phyloP scores from a whole-genome alignment of 2,113 vertebrate species.

The Hydrochoerus hydrochaeris region DNA sequence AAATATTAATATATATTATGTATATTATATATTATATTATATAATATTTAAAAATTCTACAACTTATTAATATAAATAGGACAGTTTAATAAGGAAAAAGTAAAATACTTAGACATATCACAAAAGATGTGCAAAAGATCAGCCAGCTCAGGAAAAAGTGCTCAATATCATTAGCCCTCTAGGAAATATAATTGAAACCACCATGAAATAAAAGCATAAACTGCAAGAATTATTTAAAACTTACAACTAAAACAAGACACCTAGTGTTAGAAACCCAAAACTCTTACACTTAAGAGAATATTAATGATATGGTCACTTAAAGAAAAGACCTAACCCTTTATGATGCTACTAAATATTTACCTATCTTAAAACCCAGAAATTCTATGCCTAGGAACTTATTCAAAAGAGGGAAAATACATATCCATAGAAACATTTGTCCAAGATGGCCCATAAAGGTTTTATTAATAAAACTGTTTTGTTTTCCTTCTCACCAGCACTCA shows the following conservation, averaged over 20 bases:
- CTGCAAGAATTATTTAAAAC: not conserved
- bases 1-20: too few species aligned
- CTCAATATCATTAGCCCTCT: not conserved
- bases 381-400: not conserved
- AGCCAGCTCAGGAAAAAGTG: not conserved
- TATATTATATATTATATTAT: too few species aligned
- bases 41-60: not conserved
- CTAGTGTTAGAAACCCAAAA: not conserved
- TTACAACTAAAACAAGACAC: not conserved
- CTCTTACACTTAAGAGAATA: not conserved
- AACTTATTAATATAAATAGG: not conserved
- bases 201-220: conserved; percentile 29
- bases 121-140: not conserved
- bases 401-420: not conserved
- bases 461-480: conserved; percentile 5
- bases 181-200: not conserved
- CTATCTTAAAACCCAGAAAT: not conserved
- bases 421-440: not conserved
- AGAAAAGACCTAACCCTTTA: not conserved
- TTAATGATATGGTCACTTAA: not conserved
- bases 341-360: not conserved
- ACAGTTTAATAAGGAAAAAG: not conserved
- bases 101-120: not conserved
- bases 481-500: not conserved
- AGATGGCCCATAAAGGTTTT: not conserved